A percentile compares a stretch with the other conserved stretches of the same genome.
These are phyloP conservation scores for Dolomedes plantarius DNA, from an alignment of 2,888 invertebrate species.

Conservation along the genomic window DNA sequence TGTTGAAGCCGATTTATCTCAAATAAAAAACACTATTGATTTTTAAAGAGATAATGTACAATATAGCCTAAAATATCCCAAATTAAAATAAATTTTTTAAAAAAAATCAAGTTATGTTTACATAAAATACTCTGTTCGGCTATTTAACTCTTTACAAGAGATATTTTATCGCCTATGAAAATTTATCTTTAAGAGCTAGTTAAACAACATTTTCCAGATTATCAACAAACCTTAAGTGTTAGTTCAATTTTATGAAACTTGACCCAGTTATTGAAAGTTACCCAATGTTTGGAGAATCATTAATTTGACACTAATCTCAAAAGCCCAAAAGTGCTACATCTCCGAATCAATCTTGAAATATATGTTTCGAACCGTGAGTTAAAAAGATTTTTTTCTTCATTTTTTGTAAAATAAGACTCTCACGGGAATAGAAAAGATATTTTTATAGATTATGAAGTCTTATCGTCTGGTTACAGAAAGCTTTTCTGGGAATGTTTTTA, in stretches of 20 bases:
- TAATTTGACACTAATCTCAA: constrained; percentile 1
- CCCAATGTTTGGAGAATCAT: neutral
- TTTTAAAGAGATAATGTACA: no score
- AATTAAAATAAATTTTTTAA: no score
- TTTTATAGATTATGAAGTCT: constrained; percentile 9
- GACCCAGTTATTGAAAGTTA: neutral
- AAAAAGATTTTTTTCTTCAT: neutral
- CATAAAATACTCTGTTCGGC: no score
- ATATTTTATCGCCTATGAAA: no score
- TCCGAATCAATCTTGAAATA: neutral
- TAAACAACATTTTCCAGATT: no score
- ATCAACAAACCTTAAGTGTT: no score
- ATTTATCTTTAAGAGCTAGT: no score
- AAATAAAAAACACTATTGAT: no score
- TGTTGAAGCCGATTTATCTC: no score
- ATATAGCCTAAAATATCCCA: no score
- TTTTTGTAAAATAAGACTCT: neutral
- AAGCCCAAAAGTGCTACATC: neutral
- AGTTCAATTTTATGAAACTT: neutral
- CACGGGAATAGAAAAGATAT: neutral
- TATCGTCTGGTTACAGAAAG: neutral
- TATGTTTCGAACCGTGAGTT: neutral
- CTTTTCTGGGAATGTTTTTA: neutral
- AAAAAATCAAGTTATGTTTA: no score
- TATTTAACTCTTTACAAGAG: no score